Evolutionary conservation across 1,140 invertebrate species (phyloP).

Genomic region (Eurytemora carolleeae): DNA sequence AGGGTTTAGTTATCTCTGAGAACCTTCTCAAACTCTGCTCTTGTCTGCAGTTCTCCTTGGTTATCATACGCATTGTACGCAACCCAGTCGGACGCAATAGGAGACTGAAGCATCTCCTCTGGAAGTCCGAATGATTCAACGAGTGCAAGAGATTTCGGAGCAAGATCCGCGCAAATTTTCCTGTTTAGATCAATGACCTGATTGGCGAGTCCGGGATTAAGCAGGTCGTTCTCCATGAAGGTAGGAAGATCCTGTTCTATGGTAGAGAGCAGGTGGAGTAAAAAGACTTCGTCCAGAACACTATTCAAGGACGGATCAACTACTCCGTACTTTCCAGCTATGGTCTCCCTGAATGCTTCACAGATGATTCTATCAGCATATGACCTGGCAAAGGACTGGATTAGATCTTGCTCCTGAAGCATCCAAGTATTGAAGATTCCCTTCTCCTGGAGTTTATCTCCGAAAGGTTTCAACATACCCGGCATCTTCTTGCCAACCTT

Average conservation of each 20-base stretch:
- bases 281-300: constrained; percentile 17
- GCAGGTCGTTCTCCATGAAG: constrained; percentile 17
- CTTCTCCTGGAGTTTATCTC: constrained; percentile 12
- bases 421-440: constrained; percentile 21
- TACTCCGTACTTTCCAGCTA: constrained; percentile 11
- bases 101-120: constrained; percentile 19
- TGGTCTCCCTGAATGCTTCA: constrained; percentile 17
- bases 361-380: constrained; percentile 19
- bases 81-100: constrained; percentile 20
- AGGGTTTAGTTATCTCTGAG: too few relatives aligned
- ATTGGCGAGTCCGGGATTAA: constrained; percentile 10
- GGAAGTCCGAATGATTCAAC: constrained; percentile 19
- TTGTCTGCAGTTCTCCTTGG: constrained; percentile 17
- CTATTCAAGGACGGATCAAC: constrained; percentile 9
- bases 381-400: constrained; percentile 19
- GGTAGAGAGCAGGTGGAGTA: constrained; percentile 17
- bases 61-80: constrained; percentile 20
- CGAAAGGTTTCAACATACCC: neutral
- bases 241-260: constrained; percentile 17
- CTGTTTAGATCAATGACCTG: constrained; percentile 7
- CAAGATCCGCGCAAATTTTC: constrained; percentile 19
- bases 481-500: neutral
- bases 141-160: constrained; percentile 17
- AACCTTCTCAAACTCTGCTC: constrained; percentile 8
- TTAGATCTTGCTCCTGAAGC: constrained; percentile 19